Conservation (phyloP, 2,113 vertebrate species). For the Accipiter virgatus region DNA sequence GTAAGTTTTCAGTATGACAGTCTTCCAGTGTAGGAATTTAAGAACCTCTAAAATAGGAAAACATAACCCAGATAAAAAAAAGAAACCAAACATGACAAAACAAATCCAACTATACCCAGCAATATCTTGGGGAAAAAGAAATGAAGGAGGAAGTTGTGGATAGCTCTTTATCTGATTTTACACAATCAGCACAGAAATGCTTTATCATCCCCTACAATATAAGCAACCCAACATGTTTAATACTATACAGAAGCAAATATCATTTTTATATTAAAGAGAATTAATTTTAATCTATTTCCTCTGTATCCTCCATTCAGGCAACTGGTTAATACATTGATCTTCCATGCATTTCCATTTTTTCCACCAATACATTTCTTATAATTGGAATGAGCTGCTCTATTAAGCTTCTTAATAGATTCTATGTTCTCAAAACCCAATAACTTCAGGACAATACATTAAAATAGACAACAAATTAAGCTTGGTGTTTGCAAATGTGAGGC, state of each 20-base stretch:
- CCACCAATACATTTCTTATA: slow-evolving; percentile 41
- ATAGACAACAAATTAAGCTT: slow-evolving; percentile 49
- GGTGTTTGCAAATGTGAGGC: not conserved
- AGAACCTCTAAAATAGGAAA: not conserved
- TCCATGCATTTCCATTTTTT: slow-evolving; percentile 49
- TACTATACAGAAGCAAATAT: not conserved
- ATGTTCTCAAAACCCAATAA: slow-evolving; percentile 35
- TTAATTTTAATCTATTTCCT: slow-evolving; percentile 17
- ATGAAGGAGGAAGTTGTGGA: not conserved
- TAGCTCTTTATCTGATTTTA: not conserved
- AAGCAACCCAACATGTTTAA: not conserved
- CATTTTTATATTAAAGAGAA: not conserved
- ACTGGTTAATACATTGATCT: slow-evolving; percentile 41
- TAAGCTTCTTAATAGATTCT: slow-evolving; percentile 60
- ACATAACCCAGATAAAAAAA: not conserved
- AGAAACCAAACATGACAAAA: not conserved
- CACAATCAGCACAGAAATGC: not conserved
- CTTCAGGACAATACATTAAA: slow-evolving; percentile 50
- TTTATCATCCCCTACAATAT: not conserved
- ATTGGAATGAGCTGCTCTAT: slow-evolving; percentile 62
- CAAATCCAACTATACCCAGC: not conserved
- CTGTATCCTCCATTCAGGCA: slow-evolving; percentile 6
- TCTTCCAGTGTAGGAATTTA: not conserved
- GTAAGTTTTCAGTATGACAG: not conserved
- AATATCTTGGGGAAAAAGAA: not conserved